These are phyloP conservation scores for Hyperopisus bebe DNA, from an alignment of 2,113 vertebrate species.

Conservation along the genomic window DNA sequence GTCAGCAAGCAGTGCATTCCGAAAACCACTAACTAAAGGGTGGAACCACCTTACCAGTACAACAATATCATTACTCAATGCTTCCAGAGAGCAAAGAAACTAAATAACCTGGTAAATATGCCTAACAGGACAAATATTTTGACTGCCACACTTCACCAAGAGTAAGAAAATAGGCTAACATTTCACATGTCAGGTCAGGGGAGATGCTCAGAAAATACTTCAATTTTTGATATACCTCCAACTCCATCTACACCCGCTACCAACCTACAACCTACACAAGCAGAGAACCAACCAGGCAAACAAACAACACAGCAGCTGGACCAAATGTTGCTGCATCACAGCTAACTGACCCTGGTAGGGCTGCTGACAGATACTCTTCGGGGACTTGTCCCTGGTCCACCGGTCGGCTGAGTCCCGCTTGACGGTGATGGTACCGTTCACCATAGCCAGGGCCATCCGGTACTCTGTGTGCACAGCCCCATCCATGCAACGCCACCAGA, in stretches of 20 bases:
- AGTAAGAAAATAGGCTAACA: background rate
- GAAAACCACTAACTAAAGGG: background rate
- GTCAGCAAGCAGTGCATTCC: background rate
- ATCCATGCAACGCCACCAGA: conserved; percentile 75
- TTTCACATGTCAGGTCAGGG: background rate
- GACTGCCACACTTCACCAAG: background rate
- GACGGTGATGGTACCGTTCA: conserved; percentile 45
- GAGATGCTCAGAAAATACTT: background rate
- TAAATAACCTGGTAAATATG: background rate
- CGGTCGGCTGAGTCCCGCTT: conserved; percentile 54
- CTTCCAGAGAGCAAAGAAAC: background rate
- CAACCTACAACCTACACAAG: background rate
- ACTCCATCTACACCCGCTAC: background rate
- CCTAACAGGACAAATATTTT: background rate
- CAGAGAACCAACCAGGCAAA: background rate
- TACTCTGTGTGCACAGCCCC: conserved; percentile 58
- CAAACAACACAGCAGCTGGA: background rate
- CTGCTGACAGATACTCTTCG: conserved; percentile 65
- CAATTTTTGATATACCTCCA: background rate
- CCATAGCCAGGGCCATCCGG: conserved; percentile 62
- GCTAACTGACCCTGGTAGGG: conserved; percentile 68
- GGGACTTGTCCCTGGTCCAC: conserved; percentile 69
- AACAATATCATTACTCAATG: background rate
- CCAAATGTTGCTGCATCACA: background rate
- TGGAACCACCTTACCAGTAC: background rate